Evolutionary conservation across 1,140 invertebrate species (phyloP).

Genomic region (Drosophila guanche): DNA sequence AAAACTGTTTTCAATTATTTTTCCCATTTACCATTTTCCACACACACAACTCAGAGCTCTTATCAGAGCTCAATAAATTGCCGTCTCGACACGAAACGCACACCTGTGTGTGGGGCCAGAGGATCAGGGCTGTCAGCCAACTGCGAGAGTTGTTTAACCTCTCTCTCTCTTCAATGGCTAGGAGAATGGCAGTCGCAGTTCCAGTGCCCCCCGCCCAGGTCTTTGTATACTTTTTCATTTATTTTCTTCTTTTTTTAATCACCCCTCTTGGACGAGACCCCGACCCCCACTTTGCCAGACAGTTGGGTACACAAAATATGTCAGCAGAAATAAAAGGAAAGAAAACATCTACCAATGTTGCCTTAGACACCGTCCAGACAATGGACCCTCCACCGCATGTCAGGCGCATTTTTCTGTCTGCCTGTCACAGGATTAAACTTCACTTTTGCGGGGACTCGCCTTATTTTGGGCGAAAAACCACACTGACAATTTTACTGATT

Average conservation of each 20-base stretch:
- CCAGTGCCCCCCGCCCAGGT: neutral
- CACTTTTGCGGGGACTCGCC: slow-evolving; percentile 12
- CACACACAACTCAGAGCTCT: slow-evolving; percentile 7
- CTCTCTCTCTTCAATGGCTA: neutral
- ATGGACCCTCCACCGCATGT: slow-evolving; percentile 39
- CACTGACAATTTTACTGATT: slow-evolving; percentile 27
- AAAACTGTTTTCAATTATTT: slow-evolving; percentile 53
- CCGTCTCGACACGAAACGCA: slow-evolving; percentile 44
- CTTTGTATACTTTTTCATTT: slow-evolving; percentile 30
- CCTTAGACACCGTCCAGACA: slow-evolving; percentile 62
- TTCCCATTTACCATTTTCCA: slow-evolving; percentile 12
- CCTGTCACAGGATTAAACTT: slow-evolving; percentile 26
- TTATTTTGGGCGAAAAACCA: slow-evolving; percentile 18
- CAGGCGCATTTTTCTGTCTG: slow-evolving; percentile 42
- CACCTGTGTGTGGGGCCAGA: slow-evolving; percentile 32
- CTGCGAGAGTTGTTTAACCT: slow-evolving; percentile 61
- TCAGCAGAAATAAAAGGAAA: slow-evolving; percentile 41
- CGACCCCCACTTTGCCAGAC: slow-evolving; percentile 31
- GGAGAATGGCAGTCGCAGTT: neutral
- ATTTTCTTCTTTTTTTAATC: slow-evolving; percentile 56
- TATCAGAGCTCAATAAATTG: slow-evolving; percentile 57
- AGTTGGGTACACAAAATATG: slow-evolving; percentile 62
- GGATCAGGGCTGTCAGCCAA: slow-evolving; percentile 43
- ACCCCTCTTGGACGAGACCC: slow-evolving; percentile 14
- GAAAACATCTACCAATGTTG: slow-evolving; percentile 39